A percentile compares a stretch with the other conserved stretches of the same genome.
Conservation (phyloP, 2,797 vertebrate genomes). For the Ctenopoma multispine region DNA sequence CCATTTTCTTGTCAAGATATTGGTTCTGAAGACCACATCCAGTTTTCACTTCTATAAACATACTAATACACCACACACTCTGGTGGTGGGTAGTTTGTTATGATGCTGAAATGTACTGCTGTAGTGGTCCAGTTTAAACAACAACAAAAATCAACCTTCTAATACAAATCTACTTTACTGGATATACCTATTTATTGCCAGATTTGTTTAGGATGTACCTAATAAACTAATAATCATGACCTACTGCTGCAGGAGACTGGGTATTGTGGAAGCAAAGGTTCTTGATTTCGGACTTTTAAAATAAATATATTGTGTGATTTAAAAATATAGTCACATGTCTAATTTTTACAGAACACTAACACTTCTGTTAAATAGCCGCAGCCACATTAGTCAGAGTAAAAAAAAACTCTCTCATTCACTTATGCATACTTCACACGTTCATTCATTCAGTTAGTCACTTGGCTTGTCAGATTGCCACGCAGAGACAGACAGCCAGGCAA, state of each 20-base stretch:
- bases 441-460: slow-evolving; percentile 37
- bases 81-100: neutral
- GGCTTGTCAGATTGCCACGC: slow-evolving; percentile 10
- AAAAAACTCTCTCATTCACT: neutral
- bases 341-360: neutral
- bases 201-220: neutral
- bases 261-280: too few relatives aligned
- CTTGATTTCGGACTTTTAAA: too few relatives aligned
- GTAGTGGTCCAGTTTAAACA: neutral
- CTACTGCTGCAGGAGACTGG: too few relatives aligned
- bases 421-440: slow-evolving; percentile 10
- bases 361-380: slow-evolving; percentile 29
- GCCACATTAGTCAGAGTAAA: slow-evolving; percentile 40
- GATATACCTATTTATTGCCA: neutral
- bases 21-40: slow-evolving; percentile 10
- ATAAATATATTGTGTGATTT: neutral
- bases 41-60: slow-evolving; percentile 8
- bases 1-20: neutral
- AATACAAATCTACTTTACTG: too few relatives aligned
- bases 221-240: too few relatives aligned
- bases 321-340: neutral
- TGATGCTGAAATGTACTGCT: neutral
- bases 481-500: slow-evolving; percentile 25
- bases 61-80: slow-evolving; percentile 3
- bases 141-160: too few relatives aligned